Evolutionary conservation across 2,888 invertebrate genomes (phyloP).

Genomic region (Cacoxenus indagator): DNA sequence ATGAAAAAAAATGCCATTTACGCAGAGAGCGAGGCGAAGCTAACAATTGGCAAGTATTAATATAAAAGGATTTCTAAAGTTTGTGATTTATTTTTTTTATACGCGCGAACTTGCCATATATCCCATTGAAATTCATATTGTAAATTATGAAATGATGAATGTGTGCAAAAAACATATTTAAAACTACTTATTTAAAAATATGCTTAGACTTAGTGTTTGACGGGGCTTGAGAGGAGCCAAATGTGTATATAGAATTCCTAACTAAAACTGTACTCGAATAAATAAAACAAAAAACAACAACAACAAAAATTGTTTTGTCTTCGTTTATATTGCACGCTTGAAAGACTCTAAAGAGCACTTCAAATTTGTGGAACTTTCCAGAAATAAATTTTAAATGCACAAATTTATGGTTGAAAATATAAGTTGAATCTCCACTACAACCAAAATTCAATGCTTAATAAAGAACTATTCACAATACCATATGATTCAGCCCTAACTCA

Average conservation of each 20-base stretch:
- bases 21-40: background rate
- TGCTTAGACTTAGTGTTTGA: slow-evolving; percentile 31
- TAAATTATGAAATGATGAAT: background rate
- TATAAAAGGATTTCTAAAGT: too few species aligned
- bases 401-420: too few species aligned
- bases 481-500: too few species aligned
- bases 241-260: background rate
- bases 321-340: too few species aligned
- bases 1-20: background rate
- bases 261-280: background rate
- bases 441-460: background rate
- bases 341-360: too few species aligned
- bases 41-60: background rate
- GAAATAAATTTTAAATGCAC: too few species aligned
- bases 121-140: slow-evolving; percentile 42
- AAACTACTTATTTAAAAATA: background rate
- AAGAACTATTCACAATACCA: background rate
- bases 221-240: slow-evolving; percentile 15
- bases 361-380: too few species aligned
- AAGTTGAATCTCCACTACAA: background rate
- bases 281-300: too few species aligned
- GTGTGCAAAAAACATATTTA: background rate
- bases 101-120: slow-evolving; percentile 56
- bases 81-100: too few species aligned
- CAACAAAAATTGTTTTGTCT: too few species aligned